These are phyloP conservation scores for Glyptemys insculpta DNA, from an alignment of 2,797 vertebrate species.

Conservation along the genomic window DNA sequence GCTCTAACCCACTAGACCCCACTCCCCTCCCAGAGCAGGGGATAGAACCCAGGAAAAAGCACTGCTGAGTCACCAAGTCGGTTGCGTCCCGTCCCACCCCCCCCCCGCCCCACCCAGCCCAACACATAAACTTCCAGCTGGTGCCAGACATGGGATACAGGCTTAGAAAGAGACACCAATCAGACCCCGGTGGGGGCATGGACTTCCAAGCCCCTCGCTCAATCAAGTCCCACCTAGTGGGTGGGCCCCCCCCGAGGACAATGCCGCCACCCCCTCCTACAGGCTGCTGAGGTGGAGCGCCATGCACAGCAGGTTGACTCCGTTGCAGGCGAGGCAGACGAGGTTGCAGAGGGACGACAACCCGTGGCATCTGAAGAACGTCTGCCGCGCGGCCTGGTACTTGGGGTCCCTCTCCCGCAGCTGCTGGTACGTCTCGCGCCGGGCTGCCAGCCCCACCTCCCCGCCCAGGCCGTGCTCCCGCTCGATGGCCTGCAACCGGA, in stretches of 20 bases:
- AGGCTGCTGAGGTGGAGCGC: constrained; percentile 85
- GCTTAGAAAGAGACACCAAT: not conserved
- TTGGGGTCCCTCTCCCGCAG: constrained; percentile 90
- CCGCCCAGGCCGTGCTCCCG: constrained; percentile 86
- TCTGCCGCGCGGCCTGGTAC: constrained; percentile 80
- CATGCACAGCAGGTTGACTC: constrained; percentile 83
- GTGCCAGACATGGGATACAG: not conserved
- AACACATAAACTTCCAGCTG: not conserved
- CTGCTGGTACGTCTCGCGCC: constrained; percentile 84
- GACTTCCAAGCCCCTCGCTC: too few species aligned
- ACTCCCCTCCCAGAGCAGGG: not conserved
- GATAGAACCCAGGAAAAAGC: not conserved
- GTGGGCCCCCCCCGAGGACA: too few species aligned
- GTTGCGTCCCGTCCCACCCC: not conserved
- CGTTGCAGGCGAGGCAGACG: constrained; percentile 85
- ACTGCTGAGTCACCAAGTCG: not conserved
- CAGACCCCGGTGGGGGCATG: too few species aligned
- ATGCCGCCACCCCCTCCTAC: constrained; percentile 39
- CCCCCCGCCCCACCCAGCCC: too few species aligned
- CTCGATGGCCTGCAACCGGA: constrained; percentile 86
- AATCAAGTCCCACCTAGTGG: not conserved
- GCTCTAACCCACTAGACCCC: not conserved
- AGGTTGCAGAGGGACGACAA: constrained; percentile 89
- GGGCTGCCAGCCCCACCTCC: constrained; percentile 81
- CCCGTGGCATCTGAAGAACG: constrained; percentile 87